A percentile compares a stretch with the other conserved stretches of the same genome.
phyloP scores from a whole-genome alignment of 1,140 invertebrate genomes.

The Pomacea maculata region DNA sequence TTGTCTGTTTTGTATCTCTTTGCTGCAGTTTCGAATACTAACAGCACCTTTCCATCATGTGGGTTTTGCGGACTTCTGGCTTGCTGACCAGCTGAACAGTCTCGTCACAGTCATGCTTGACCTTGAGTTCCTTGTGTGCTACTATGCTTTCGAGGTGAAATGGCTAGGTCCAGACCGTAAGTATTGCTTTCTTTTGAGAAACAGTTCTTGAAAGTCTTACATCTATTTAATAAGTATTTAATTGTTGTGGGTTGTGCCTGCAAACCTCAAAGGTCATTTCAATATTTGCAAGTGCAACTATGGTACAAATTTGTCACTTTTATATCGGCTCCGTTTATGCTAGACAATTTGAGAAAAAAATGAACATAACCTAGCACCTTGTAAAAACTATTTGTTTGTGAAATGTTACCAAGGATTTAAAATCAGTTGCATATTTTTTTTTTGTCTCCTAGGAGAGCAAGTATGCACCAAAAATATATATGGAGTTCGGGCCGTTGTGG shows the following conservation, averaged over 20 bases:
- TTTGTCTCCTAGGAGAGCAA: conserved; percentile 34
- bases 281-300: too few relatives aligned
- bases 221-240: too few relatives aligned
- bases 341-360: neutral
- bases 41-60: conserved; percentile 95
- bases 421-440: neutral
- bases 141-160: conserved; percentile 66
- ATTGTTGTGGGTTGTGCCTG: too few relatives aligned
- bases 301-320: too few relatives aligned
- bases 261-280: too few relatives aligned
- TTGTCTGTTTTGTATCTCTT: conserved; percentile 17
- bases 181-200: conserved; percentile 3
- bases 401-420: neutral
- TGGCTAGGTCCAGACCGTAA: conserved; percentile 51
- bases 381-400: neutral
- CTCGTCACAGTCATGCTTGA: conserved; percentile 89
- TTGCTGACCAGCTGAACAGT: conserved; percentile 98
- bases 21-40: conserved; percentile 78
- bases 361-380: neutral
- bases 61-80: conserved; percentile 99
- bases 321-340: neutral
- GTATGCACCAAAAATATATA: conserved; percentile 53
- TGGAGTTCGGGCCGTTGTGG: conserved; percentile 79
- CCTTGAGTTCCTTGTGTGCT: conserved; percentile 88
- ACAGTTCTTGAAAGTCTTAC: too few relatives aligned